Evolutionary conservation across 2,888 invertebrate species (phyloP).

Genomic region (Volucella inflata): DNA sequence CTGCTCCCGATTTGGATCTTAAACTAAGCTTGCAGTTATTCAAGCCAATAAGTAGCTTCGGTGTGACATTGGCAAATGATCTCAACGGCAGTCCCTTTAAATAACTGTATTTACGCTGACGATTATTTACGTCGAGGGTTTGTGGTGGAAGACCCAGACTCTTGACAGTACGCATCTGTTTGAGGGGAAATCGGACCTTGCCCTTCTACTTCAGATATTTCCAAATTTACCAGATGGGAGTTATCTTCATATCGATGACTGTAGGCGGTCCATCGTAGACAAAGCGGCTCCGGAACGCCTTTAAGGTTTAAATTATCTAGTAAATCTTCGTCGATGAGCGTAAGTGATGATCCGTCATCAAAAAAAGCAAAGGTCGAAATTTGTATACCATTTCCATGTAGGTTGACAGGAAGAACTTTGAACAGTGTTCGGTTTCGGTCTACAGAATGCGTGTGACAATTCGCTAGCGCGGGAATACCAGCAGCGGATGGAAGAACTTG

Average conservation of each 20-base stretch:
- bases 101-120: constrained; percentile 15
- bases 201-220: constrained; percentile 45
- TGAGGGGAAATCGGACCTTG: background rate
- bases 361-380: constrained; percentile 65
- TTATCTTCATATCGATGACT: constrained; percentile 45
- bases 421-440: constrained; percentile 27
- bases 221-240: constrained; percentile 42
- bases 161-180: background rate
- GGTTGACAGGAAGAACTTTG: constrained; percentile 54
- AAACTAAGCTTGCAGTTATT: too few relatives aligned
- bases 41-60: too few relatives aligned
- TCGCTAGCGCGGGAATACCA: background rate
- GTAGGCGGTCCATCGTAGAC: constrained; percentile 61
- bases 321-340: constrained; percentile 60
- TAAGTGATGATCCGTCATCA: constrained; percentile 65
- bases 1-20: background rate
- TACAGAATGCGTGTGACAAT: background rate
- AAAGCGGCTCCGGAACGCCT: constrained; percentile 48
- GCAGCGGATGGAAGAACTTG: background rate
- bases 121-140: too few relatives aligned
- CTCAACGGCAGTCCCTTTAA: constrained; percentile 34
- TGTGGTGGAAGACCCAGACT: background rate
- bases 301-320: constrained; percentile 32
- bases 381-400: constrained; percentile 43
- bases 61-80: constrained; percentile 17